Conservation (phyloP, 1,140 invertebrate genomes). For the Gyrodactylus bullatarudis region DNA sequence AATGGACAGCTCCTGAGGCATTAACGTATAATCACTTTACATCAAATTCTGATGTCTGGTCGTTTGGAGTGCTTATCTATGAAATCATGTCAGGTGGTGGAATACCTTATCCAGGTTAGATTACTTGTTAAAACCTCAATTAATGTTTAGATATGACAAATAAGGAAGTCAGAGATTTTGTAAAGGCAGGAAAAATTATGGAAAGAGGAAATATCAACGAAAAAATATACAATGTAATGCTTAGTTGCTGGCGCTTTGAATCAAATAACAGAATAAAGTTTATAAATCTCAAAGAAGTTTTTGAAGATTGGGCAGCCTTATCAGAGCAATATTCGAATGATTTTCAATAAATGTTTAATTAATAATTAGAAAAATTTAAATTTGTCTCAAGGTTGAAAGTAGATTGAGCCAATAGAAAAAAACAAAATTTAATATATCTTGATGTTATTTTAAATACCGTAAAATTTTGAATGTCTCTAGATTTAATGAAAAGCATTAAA, state of each 20-base stretch:
- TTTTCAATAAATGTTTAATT: no score
- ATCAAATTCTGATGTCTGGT: constrained; percentile 89
- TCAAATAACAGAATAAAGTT: neutral
- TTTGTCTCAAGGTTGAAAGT: neutral
- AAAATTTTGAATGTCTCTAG: no score
- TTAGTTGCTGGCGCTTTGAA: neutral
- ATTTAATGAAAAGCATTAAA: no score
- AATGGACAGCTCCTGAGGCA: constrained; percentile 95
- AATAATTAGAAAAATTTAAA: neutral
- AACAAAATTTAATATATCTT: no score
- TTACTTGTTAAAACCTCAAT: neutral
- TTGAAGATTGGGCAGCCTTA: neutral
- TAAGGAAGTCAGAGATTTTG: neutral
- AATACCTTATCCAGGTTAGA: constrained; percentile 94
- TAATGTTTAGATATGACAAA: neutral
- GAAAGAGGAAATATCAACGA: neutral
- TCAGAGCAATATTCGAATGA: neutral
- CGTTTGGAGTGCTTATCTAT: constrained; percentile 92
- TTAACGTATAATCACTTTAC: constrained; percentile 94
- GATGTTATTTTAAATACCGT: no score
- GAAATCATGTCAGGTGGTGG: constrained; percentile 97
- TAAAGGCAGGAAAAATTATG: neutral
- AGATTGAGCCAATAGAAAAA: neutral
- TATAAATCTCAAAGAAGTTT: neutral
- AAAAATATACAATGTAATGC: neutral